These are phyloP conservation scores for Drosophila atripex DNA, from an alignment of 2,888 invertebrate species.

Conservation along the genomic window DNA sequence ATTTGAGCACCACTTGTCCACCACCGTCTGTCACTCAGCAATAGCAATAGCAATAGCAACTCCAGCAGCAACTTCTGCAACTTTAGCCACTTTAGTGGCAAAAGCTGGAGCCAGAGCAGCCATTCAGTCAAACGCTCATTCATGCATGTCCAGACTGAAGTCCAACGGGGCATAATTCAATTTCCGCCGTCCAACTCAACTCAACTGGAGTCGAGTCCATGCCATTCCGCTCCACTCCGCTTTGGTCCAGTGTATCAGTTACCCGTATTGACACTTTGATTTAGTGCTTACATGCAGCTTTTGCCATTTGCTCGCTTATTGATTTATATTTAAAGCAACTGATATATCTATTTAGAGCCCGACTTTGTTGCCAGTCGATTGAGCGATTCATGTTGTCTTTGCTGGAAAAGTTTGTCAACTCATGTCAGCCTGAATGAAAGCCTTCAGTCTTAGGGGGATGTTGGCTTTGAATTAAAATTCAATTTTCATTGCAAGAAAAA, in stretches of 20 bases:
- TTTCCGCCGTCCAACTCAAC: conserved; percentile 59
- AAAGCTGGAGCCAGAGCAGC: conserved; percentile 16
- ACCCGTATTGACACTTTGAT: conserved; percentile 77
- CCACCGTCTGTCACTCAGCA: conserved; percentile 65
- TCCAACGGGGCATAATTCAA: conserved; percentile 72
- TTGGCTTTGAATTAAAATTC: too few relatives aligned
- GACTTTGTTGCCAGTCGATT: conserved; percentile 54
- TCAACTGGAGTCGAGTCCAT: conserved; percentile 6
- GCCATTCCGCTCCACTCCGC: conserved; percentile 10
- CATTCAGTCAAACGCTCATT: conserved; percentile 70
- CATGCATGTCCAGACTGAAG: conserved; percentile 62
- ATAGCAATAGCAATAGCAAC: conserved; percentile 3
- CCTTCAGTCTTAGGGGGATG: conserved; percentile 53
- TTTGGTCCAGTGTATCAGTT: conserved; percentile 68
- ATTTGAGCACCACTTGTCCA: conserved; percentile 58
- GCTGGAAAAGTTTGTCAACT: conserved; percentile 69
- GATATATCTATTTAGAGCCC: conserved; percentile 59
- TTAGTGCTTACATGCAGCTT: conserved; percentile 75
- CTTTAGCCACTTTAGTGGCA: neutral
- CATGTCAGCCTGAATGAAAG: conserved; percentile 68
- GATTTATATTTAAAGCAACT: conserved; percentile 76
- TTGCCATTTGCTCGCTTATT: conserved; percentile 75
- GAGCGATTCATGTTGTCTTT: conserved; percentile 61
- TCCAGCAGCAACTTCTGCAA: neutral
- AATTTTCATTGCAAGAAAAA: neutral